These are phyloP conservation scores for Centrocercus urophasianus DNA, from an alignment of 2,113 vertebrate species.

Conservation along the genomic window DNA sequence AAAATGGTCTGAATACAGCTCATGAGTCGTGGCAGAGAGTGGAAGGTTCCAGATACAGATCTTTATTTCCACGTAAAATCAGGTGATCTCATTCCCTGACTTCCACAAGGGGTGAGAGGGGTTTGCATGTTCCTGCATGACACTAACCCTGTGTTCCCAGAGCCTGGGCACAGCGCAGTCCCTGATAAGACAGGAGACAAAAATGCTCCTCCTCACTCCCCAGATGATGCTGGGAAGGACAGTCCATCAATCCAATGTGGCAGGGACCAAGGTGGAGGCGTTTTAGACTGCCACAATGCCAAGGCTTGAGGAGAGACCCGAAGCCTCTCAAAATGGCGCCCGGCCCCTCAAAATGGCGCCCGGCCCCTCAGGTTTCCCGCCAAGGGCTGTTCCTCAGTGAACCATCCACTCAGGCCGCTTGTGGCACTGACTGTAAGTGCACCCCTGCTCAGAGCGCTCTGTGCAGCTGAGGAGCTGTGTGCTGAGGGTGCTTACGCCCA, in stretches of 20 bases:
- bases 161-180: background rate
- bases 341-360: background rate
- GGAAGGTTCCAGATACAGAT: background rate
- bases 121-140: background rate
- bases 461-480: background rate
- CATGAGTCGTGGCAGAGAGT: background rate
- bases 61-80: background rate
- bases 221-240: background rate
- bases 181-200: accelerated
- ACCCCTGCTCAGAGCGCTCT: background rate
- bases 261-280: accelerated
- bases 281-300: accelerated
- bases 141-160: background rate
- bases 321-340: background rate
- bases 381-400: background rate
- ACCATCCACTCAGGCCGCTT: accelerated
- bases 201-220: accelerated
- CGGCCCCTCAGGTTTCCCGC: background rate
- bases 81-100: background rate
- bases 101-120: background rate
- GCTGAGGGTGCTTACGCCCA: too few relatives aligned
- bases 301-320: accelerated
- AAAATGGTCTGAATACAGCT: background rate
- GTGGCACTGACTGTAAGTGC: accelerated
- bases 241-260: accelerated